These are phyloP conservation scores for Hormiphora californensis DNA, from an alignment of 37 sponge, comb jelly and placozoan species.

Conservation along the genomic window DNA sequence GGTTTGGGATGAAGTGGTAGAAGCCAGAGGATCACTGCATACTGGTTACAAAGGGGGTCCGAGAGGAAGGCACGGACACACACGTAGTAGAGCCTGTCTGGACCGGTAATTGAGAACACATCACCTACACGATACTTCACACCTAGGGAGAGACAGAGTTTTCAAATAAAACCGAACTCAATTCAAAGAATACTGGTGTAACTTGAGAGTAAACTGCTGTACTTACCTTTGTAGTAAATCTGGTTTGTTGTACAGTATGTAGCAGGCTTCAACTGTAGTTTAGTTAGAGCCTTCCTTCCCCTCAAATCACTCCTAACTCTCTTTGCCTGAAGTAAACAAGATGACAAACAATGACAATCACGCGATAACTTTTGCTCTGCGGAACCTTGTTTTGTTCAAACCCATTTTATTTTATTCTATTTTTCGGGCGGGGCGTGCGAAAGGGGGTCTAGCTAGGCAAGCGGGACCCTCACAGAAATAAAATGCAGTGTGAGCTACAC, in stretches of 20 bases:
- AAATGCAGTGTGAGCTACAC: too few relatives aligned
- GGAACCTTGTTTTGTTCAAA: too few relatives aligned
- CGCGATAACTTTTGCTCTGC: too few relatives aligned
- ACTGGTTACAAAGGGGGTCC: constrained; percentile 43
- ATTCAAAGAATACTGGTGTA: neutral
- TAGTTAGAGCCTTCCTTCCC: too few relatives aligned
- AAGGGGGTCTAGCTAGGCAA: too few relatives aligned
- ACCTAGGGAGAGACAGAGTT: neutral
- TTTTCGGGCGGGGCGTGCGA: too few relatives aligned
- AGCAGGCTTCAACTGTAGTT: neutral
- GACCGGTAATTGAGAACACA: neutral
- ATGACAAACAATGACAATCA: too few relatives aligned
- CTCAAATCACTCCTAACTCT: too few relatives aligned
- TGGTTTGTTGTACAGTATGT: constrained; percentile 5
- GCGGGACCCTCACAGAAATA: too few relatives aligned
- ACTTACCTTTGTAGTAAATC: constrained; percentile 34
- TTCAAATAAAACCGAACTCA: neutral
- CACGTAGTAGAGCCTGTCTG: constrained; percentile 11
- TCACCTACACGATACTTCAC: neutral
- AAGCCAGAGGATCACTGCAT: constrained; percentile 27
- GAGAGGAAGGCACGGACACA: constrained; percentile 10
- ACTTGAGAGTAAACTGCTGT: neutral
- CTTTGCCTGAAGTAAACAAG: too few relatives aligned
- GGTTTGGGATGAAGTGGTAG: constrained; percentile 8
- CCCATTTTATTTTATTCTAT: too few relatives aligned